Percentiles rank a stretch among this genome's conserved stretches.
These are phyloP conservation scores for Tachyglossus aculeatus DNA, from an alignment of 2,797 vertebrate genomes.

Conservation along the genomic window DNA sequence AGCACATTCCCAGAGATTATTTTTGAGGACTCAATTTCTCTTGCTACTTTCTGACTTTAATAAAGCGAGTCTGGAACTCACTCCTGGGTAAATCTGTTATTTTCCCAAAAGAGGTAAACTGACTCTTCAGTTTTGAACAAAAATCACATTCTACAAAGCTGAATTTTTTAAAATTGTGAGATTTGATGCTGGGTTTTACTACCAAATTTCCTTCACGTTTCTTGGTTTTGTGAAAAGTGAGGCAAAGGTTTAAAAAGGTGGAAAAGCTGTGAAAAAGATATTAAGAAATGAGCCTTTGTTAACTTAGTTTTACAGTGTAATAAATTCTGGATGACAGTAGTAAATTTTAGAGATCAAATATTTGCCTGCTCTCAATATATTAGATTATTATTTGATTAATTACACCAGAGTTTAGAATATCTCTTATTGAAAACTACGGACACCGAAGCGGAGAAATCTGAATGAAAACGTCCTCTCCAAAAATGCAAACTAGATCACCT, in stretches of 20 bases:
- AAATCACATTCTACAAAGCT: conserved; percentile 2
- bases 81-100: neutral
- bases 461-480: no score
- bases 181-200: neutral
- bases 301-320: no score
- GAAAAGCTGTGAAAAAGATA: no score
- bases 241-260: neutral
- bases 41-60: neutral
- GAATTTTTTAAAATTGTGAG: neutral
- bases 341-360: no score
- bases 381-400: no score
- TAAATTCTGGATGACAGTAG: no score
- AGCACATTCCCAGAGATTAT: neutral
- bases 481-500: no score
- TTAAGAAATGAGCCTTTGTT: no score
- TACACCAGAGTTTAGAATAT: no score
- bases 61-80: neutral
- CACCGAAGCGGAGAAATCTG: no score
- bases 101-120: neutral
- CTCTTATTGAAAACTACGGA: no score
- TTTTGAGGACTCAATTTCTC: neutral
- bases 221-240: neutral
- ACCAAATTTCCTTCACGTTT: neutral
- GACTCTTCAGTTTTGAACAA: neutral
- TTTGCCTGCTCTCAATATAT: no score